Evolutionary conservation across 2,797 vertebrate species (phyloP), one percentile per base, ranked within the genome.

Genomic region (Pangasius larnaudii): DNA sequence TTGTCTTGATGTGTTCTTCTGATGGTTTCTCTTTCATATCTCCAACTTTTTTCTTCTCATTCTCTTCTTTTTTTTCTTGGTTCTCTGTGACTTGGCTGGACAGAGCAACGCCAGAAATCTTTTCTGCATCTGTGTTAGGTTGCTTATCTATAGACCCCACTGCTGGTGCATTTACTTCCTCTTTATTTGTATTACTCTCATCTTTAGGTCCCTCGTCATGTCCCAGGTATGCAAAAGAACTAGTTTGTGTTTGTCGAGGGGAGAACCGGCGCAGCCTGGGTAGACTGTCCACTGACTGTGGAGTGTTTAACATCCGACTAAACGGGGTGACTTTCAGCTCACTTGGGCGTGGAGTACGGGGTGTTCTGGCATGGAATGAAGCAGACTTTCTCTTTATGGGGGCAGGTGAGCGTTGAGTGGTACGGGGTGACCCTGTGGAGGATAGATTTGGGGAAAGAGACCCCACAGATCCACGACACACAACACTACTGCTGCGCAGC

Each of bases 241-340:
- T 95, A 7, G 95, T 95, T 91, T 99, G 98, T 84, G 96, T 96
- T 88, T 99, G 98, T 90, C 96, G 98, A 30, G 97, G 94, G 13
- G 96, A 97, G 94, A 99, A 98, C 2, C 98, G 97, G 89, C 99
- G 96, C 72, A 99, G 92, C 77, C 98, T 96, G 53, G 98, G 98
- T 49, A 99, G 96, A 88, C 98, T 99, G 94, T 99, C 99, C 89
- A 99, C 98, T 22, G 98, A 99, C 58, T 97, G 95, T 0, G 97
- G 98, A 0, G 98, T 96, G 91, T 98, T 98, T 92, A 99, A 95
- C 92, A 99, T 98, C 74, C 98, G 97, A 91, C 97, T 98, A 90
- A 99, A 95, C 82, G 98, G 97, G 0, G 97, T 96, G 91, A 99
- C 96, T 94, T 97, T 99, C 86, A 98, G 94, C 61, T 99, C 98